phyloP scores from a whole-genome alignment of 2,888 invertebrate species.

The Odontocerum albicorne region DNA sequence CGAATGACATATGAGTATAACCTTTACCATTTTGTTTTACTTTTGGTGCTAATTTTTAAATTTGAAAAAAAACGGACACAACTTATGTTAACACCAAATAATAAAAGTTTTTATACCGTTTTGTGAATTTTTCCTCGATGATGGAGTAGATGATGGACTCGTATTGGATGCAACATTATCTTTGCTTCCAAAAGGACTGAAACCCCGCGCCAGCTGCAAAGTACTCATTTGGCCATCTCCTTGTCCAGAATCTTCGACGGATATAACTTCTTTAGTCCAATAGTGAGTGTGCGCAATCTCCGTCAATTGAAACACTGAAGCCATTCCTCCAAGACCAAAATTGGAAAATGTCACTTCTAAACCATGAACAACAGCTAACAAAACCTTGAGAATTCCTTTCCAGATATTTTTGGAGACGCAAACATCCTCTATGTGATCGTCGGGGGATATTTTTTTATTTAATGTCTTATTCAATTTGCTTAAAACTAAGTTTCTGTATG shows the following conservation, averaged over 20 bases:
- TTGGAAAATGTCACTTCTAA: slow-evolving; percentile 90
- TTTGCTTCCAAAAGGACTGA: slow-evolving; percentile 68
- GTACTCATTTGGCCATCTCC: slow-evolving; percentile 40
- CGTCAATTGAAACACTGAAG: slow-evolving; percentile 93
- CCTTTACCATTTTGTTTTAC: no score
- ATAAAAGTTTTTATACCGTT: no score
- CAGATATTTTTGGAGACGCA: slow-evolving; percentile 88
- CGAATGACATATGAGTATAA: no score
- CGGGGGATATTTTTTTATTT: slow-evolving; percentile 89
- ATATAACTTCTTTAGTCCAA: slow-evolving; percentile 85
- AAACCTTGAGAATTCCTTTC: slow-evolving; percentile 94
- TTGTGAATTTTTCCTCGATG: slow-evolving; percentile 70
- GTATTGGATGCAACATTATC: slow-evolving; percentile 69
- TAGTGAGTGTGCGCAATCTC: slow-evolving; percentile 99
- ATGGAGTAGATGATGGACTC: slow-evolving; percentile 59
- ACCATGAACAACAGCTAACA: slow-evolving; percentile 87
- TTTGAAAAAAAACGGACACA: no score
- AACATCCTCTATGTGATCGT: slow-evolving; percentile 97
- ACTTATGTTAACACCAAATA: no score
- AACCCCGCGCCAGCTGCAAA: slow-evolving; percentile 49
- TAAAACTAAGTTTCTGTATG: slow-evolving; percentile 93
- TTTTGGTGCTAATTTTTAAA: no score
- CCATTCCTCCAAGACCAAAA: slow-evolving; percentile 96
- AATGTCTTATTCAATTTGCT: slow-evolving; percentile 93
- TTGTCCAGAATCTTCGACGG: slow-evolving; percentile 57